These are phyloP conservation scores for Brevimyrus niger DNA, from an alignment of 2,113 vertebrate species.

Conservation along the genomic window DNA sequence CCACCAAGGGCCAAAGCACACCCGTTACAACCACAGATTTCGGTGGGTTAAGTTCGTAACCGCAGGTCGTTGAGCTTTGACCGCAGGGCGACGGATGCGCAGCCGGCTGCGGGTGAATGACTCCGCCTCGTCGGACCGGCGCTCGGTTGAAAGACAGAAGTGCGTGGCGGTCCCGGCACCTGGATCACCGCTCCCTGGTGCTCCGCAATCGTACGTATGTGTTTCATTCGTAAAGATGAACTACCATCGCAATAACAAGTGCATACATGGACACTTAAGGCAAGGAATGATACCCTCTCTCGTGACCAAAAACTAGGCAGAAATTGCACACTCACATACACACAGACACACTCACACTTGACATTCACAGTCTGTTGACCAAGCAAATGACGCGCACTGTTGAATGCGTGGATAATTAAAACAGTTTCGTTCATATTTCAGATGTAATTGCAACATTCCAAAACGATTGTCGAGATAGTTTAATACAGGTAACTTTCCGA, in stretches of 20 bases:
- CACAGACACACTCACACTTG: background rate
- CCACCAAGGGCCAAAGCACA: background rate
- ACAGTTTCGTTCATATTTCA: background rate
- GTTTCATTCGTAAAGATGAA: background rate
- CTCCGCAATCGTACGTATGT: background rate
- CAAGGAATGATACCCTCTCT: background rate
- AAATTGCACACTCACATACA: background rate
- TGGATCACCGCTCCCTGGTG: background rate
- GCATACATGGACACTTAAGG: background rate
- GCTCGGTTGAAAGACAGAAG: background rate
- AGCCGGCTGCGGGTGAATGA: constrained; percentile 3
- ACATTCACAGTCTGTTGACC: constrained; percentile 1
- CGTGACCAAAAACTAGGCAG: background rate
- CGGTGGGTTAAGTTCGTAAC: background rate
- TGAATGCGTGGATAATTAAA: background rate
- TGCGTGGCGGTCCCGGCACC: background rate
- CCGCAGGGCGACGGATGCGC: background rate
- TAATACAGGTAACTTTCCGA: background rate
- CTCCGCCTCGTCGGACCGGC: background rate
- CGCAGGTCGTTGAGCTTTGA: background rate
- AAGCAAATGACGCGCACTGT: background rate
- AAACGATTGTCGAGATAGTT: background rate
- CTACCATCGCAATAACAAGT: background rate
- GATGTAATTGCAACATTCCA: background rate
- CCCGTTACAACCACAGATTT: background rate